phyloP scores from a whole-genome alignment of 2,113 vertebrate species.

The Seriola quinqueradiata region DNA sequence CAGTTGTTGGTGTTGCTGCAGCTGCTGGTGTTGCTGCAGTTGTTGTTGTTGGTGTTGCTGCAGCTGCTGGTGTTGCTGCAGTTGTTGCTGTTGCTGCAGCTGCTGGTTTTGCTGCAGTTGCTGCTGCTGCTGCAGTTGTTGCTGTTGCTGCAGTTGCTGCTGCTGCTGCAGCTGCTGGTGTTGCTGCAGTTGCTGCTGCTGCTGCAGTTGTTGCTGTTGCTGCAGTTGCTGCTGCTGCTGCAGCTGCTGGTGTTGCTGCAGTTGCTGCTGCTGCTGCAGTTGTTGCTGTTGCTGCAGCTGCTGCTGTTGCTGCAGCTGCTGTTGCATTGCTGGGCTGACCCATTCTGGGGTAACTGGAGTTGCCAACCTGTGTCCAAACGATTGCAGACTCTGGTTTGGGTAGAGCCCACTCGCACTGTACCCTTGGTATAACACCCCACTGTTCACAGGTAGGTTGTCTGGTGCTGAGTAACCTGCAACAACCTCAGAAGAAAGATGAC shows the following conservation, averaged over 20 bases:
- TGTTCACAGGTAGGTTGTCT: background rate
- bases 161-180: background rate
- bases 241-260: background rate
- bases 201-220: background rate
- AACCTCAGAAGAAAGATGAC: background rate
- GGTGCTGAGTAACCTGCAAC: background rate
- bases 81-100: background rate
- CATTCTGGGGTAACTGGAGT: accelerated
- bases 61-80: background rate
- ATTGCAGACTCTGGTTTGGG: background rate
- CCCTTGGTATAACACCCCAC: background rate
- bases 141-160: too few relatives aligned
- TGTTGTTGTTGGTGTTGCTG: too few relatives aligned
- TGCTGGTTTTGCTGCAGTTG: background rate
- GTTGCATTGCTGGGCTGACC: background rate
- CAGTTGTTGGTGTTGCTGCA: background rate
- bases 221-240: too few relatives aligned
- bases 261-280: background rate
- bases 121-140: background rate
- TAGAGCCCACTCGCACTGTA: background rate
- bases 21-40: too few relatives aligned
- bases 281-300: background rate
- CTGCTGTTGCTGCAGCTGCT: background rate
- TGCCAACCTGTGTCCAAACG: background rate
- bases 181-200: too few relatives aligned